phyloP scores from a whole-genome alignment of 53 echinoderm and acorn worm genomes.

The Echinometra lucunter region DNA sequence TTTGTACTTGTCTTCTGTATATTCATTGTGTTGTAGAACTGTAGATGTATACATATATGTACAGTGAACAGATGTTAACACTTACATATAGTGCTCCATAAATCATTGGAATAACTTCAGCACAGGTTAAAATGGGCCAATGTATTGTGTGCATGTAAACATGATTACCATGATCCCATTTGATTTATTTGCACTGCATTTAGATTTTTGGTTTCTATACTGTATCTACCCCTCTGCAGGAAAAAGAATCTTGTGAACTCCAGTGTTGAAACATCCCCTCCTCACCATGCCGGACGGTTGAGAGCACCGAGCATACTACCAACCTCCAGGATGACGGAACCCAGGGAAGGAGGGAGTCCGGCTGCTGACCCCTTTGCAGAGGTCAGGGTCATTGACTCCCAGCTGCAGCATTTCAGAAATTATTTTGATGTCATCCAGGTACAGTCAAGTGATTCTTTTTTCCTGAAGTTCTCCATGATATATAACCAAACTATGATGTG shows the following conservation, averaged over 20 bases:
- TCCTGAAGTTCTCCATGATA: too few species aligned
- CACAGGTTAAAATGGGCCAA: not conserved
- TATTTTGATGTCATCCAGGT: conserved; percentile 97
- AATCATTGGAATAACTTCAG: not conserved
- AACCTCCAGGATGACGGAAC: conserved; percentile 72
- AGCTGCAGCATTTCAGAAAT: conserved; percentile 97
- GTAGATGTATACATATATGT: not conserved
- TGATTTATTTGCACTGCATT: not conserved
- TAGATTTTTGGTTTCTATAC: not conserved
- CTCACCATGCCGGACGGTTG: conserved; percentile 69
- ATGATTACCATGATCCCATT: not conserved
- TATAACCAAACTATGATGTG: too few species aligned
- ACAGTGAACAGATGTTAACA: not conserved
- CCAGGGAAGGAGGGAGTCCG: conserved; percentile 68
- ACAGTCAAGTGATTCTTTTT: not conserved
- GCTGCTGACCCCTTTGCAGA: conserved; percentile 84
- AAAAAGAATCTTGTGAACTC: conserved; percentile 13
- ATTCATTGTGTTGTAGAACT: not conserved
- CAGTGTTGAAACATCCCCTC: not conserved
- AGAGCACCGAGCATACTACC: conserved; percentile 13
- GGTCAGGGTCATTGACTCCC: conserved; percentile 98
- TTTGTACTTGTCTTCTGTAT: not conserved
- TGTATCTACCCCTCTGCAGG: not conserved
- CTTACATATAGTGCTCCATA: not conserved
- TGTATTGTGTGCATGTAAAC: too few species aligned